Base-by-base conservation (phyloP, 2,797 vertebrate species). In the Picus viridis region DNA sequence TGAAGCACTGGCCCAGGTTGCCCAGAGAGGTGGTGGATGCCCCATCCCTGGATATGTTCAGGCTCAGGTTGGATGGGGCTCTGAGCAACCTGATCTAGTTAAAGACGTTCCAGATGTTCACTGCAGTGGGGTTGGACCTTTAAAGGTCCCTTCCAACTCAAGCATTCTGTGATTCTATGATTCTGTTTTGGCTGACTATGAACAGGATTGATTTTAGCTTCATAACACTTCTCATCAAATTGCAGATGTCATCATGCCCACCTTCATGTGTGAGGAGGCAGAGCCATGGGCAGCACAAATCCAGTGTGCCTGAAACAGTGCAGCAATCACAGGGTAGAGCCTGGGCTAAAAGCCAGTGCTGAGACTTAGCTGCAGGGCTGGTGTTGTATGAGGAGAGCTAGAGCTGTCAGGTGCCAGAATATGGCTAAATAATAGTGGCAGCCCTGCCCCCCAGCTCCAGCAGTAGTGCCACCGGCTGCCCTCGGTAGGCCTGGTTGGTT, bases 301-400 rank as follows among this genome's bases (percentile, higher is more conserved):
- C 10, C 0, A 1, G 4, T 6, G 32, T 2, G 30, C 54, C 49
- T 22, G 82, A 39, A 41, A 18, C 6, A n/a, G 34, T 0, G 0
- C 56, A 36, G 56, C 24, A 27, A 3, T 9, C 34, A 3, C 39
- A 9, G 51, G 20, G 34, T 47, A 82, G 47, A 32, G 4, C 29
- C 24, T 15, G 26, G 27, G 41, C 30, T 65, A 39, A 53, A 61
- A 88, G n/a, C 0, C 45, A 20, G 62, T 3, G 13, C 72, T 79
- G 59, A 24, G 57, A n/a, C 15, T 41, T 32, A 47, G 69, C 56
- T 30, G 10, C 0, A 0, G 9, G 45, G 29, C 8, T 71, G 5
- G 7, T 2, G 17, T 9, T 51, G 36, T 43, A 2, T 10, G 11
- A 83, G 39, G n/a, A 54, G 17, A 34, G 61, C 10, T 29, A 29